Base-by-base conservation (phyloP, 2,888 invertebrate species). In the Aquatica leii region DNA sequence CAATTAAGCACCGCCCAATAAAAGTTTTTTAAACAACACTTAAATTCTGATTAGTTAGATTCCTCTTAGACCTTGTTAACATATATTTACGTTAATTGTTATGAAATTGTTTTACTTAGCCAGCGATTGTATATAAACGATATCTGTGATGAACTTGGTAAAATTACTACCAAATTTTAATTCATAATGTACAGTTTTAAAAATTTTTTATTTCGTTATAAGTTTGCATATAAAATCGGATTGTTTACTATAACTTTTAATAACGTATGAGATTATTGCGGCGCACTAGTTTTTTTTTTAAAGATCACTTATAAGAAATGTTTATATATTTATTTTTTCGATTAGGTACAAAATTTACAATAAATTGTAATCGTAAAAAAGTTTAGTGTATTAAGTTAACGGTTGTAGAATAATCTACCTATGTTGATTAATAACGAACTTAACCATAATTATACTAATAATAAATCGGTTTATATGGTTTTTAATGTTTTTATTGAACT, bases 71-170 rank as follows among this genome's bases (percentile, higher is more conserved):
- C 3, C 3, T 46, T 20, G 46, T 20, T 18, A 24, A 24, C 24
- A 46, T 18, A 46, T 46, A 17, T 18, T 46, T 46, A 20, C 18
- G 17, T 46, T 46, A 20, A 46, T 20, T 46, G 46, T 46, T 46
- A 46, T 8, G 6, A 18, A 46, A 24, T 17, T 46, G 46, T 46
- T 46, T 24, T 41, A 15, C 17, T 46, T 17, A 46, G 46, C 46
- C 15, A 46, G 20, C 8, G 18, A 46, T 46, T 46, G 46, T 46
- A 46, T 46, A 46, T 46, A 46, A 46, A 20, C 18, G 20, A 46
- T 46, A 46, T 46, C 46, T 46, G 46, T 46, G 46, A 46, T 46
- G 46, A 46, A 18, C 18, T 46, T 46, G 18, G 46, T 46, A 46
- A 46, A 46, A 46, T 46, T 46, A 46, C 18, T 18, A 46, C 4